Evolutionary conservation across 2,888 invertebrate species (phyloP), one percentile per base, ranked within the genome.

Genomic region (Chirona hameri): DNA sequence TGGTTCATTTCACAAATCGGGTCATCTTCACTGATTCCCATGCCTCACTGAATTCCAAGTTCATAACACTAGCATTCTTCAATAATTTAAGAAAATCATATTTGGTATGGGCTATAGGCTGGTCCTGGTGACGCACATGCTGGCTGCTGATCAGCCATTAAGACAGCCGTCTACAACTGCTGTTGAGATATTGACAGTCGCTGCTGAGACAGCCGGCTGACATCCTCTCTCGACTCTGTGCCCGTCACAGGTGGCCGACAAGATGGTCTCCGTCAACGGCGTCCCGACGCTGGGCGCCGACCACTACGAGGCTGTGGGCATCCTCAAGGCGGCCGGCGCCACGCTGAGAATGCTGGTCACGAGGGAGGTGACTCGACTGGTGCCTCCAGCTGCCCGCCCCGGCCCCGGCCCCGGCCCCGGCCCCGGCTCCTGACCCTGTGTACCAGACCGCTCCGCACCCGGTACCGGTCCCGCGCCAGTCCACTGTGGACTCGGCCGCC

Each of bases 291-390:
- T 94, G 82, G 93, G 93, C 84, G 97, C 95, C 65, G 97, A 97
- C 88, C 98, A 98, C 90, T 97, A 97, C 88, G 95, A 94, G 87
- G 98, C 98, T 52, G 98, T 97, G 52, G 96, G 96, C 89, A 94
- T 95, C 85, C 91, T 97, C 83, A 95, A 96, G 88, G 87, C 88
- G 79, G 95, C 95, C 82, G 96, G 96, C 85, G 93, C 93, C 81
- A 90, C 92, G 81, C 89, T 92, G 84, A 88, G 90, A 81, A 88
- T 92, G 83, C 88, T 89, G 83, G 88, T 91, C 55, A 87, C 88
- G 82, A 88, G 91, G 85, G 92, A 92, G 89, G 90, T 91, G 82
- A 52, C 81, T 10, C 81, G 81, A 10, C 60, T 81, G 27, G 81
- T 81, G 69, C 60, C 69, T n/a, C 39, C 81, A 31, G 29, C 55